These are phyloP conservation scores for Percopsis omiscomaycus DNA, from an alignment of 2,797 vertebrate genomes.

Conservation along the genomic window DNA sequence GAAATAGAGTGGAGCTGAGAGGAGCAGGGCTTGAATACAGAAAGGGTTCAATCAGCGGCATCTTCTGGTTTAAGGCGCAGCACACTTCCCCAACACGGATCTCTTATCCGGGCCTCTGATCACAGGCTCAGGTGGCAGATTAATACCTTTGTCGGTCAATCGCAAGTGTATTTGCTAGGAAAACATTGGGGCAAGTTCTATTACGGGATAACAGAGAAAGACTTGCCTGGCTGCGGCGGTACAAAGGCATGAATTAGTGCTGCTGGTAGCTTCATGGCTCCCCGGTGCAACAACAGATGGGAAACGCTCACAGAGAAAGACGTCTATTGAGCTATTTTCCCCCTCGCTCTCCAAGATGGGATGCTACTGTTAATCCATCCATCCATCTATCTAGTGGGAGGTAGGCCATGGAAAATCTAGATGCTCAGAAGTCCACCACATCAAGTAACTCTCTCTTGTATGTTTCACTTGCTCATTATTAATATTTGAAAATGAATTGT, in stretches of 20 bases:
- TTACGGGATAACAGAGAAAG: slow-evolving; percentile 19
- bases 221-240: slow-evolving; percentile 19
- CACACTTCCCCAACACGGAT: slow-evolving; percentile 33
- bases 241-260: slow-evolving; percentile 55
- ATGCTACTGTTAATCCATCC: slow-evolving; percentile 39
- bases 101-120: slow-evolving; percentile 27
- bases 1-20: slow-evolving; percentile 43
- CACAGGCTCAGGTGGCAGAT: slow-evolving; percentile 16
- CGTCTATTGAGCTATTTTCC: slow-evolving; percentile 63
- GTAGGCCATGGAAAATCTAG: slow-evolving; percentile 24
- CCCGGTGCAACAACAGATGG: slow-evolving; percentile 57
- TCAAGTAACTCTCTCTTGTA: slow-evolving; percentile 11
- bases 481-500: slow-evolving; percentile 6
- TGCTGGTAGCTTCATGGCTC: slow-evolving; percentile 34
- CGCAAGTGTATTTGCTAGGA: slow-evolving; percentile 5
- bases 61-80: slow-evolving; percentile 67
- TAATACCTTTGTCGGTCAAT: slow-evolving; percentile 24
- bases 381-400: slow-evolving; percentile 18
- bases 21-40: slow-evolving; percentile 65
- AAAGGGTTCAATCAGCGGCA: slow-evolving; percentile 70
- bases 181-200: slow-evolving; percentile 20
- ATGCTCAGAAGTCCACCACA: slow-evolving; percentile 27
- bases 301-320: slow-evolving; percentile 53
- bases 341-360: slow-evolving; percentile 44
- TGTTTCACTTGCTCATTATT: slow-evolving; percentile 1